Evolutionary conservation across 2,888 invertebrate species (phyloP), one percentile per base, ranked within the genome.

Genomic region (Caenorhabditis sinica): DNA sequence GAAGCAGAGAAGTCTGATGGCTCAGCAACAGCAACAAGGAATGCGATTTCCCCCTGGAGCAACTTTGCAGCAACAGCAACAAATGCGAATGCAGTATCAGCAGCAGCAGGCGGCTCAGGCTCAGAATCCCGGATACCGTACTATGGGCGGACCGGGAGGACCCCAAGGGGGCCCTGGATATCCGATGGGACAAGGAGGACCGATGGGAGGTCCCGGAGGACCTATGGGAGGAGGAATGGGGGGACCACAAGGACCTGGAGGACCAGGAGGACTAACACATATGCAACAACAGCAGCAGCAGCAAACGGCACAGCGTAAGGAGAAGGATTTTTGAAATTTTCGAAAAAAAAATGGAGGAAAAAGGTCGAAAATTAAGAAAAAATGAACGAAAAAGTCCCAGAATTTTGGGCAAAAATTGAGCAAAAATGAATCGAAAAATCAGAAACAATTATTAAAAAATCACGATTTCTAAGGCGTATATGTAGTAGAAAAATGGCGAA

Each of bases 221-320:
- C 9, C 13, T 1, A 13, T 13, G 1, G 40, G 40, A 1, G 40
- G 40, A 40, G 11, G 11, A 13, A 40, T 40, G 40, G 13, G 40
- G 9, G 40, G n/a, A n/a, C n/a, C 13, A 4, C 40, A 40, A 13
- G 13, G 40, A 13, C 40, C 9, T 1, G 40, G 40, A 40, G 40
- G 40, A 40, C 40, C 40, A 1, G 40, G 40, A n/a, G n/a, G n/a
- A n/a, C n/a, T n/a, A 13, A 13, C 40, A 13, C 63, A 49, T 33
- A 68, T 76, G 36, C 75, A 71, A 23, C 76, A 63, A n/a, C 53
- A 63, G n/a, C n/a, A n/a, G n/a, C n/a, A n/a, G n/a, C n/a, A n/a
- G n/a, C n/a, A n/a, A n/a, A n/a, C n/a, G 33, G 73, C 80, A 13
- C 76, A 76, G 9, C 76, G 82, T 77, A 65, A 69, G 72, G 20